phyloP scores from a whole-genome alignment of 2,888 invertebrate genomes.

The Brenthis ino region DNA sequence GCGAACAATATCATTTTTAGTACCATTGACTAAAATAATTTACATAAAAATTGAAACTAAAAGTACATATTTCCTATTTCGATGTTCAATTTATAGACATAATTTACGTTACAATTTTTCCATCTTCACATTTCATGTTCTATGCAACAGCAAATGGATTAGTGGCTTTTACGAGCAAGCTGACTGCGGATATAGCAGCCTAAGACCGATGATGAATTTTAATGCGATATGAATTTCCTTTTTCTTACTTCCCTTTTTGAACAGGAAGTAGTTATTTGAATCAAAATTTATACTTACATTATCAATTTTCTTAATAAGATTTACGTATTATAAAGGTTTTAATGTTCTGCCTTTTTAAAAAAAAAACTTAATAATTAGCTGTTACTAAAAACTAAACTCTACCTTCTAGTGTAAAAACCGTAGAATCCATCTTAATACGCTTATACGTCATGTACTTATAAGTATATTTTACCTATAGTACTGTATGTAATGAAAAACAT shows the following conservation, averaged over 20 bases:
- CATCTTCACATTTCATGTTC: slow-evolving; percentile 27
- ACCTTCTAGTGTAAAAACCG: no score
- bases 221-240: slow-evolving; percentile 16
- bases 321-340: no score
- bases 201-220: slow-evolving; percentile 19
- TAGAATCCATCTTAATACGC: no score
- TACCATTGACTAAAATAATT: no score
- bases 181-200: slow-evolving; percentile 40
- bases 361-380: no score
- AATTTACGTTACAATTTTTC: slow-evolving; percentile 25
- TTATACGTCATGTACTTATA: no score
- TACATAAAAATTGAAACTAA: not conserved
- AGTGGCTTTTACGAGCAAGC: slow-evolving; percentile 47
- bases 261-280: not conserved
- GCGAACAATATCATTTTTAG: no score
- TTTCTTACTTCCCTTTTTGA: slow-evolving; percentile 1
- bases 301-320: not conserved
- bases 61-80: not conserved
- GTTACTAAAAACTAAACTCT: no score
- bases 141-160: slow-evolving; percentile 48
- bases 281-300: not conserved
- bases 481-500: no score
- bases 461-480: no score
- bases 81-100: slow-evolving; percentile 15
- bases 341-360: no score